Evolutionary conservation across 2,113 vertebrate genomes (phyloP).

Genomic region (Percina caprodes): DNA sequence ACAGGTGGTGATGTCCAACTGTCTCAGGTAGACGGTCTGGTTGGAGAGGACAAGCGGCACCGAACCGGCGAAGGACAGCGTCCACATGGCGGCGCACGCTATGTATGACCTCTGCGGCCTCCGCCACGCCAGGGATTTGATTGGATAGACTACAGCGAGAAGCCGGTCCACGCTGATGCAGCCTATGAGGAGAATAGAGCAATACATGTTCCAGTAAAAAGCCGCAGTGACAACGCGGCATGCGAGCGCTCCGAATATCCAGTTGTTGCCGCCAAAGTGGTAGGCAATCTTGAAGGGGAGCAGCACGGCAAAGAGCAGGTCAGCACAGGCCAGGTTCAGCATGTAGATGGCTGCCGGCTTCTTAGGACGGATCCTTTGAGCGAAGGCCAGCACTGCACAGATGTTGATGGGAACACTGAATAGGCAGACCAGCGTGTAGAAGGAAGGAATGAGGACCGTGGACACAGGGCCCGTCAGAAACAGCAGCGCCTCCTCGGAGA

Average conservation of each 20-base stretch:
- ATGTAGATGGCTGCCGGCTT: conserved; percentile 93
- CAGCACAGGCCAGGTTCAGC: conserved; percentile 90
- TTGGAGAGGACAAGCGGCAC: conserved; percentile 87
- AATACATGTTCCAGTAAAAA: conserved; percentile 97
- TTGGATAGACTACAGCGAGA: conserved; percentile 93
- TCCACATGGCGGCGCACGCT: conserved; percentile 88
- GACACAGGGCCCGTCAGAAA: conserved; percentile 87
- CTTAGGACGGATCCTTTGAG: conserved; percentile 85
- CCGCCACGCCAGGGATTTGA: conserved; percentile 91
- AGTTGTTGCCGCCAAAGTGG: conserved; percentile 91
- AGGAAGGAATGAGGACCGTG: conserved; percentile 88
- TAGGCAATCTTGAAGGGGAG: conserved; percentile 93
- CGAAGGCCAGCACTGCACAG: conserved; percentile 86
- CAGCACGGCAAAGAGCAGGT: conserved; percentile 88
- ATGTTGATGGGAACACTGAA: conserved; percentile 90
- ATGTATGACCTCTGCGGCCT: conserved; percentile 76
- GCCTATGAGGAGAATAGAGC: conserved; percentile 91
- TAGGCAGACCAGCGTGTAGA: conserved; percentile 87
- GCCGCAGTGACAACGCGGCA: conserved; percentile 90
- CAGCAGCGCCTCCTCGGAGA: conserved; percentile 76
- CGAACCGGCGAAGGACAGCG: conserved; percentile 84
- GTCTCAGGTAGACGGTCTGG: conserved; percentile 82
- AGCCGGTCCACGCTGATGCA: conserved; percentile 94
- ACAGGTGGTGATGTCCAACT: conserved; percentile 91
- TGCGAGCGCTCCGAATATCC: conserved; percentile 87